Conservation (phyloP, 2,113 vertebrate species). For the Podocnemis expansa region DNA sequence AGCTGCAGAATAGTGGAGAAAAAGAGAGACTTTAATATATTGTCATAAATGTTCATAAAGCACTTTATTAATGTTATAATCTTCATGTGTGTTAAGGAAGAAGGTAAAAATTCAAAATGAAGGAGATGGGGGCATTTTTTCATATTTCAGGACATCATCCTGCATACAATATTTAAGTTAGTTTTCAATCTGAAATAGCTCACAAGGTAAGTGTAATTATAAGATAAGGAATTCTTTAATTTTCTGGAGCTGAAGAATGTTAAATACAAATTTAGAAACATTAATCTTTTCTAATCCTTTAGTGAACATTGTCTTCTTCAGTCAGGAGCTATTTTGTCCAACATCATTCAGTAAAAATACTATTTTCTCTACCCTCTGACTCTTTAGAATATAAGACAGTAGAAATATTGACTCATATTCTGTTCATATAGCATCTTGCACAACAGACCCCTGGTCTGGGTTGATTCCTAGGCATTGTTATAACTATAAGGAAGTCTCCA, state of each 20-base stretch:
- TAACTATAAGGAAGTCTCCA: background rate
- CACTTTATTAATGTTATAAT: background rate
- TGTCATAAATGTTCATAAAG: background rate
- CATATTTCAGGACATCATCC: background rate
- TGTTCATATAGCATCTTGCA: background rate
- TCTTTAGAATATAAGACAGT: background rate
- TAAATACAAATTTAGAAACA: background rate
- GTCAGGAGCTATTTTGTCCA: background rate
- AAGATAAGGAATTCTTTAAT: background rate
- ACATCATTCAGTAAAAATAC: background rate
- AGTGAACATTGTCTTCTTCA: background rate
- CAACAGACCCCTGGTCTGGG: background rate
- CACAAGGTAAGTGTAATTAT: background rate
- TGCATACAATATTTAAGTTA: background rate
- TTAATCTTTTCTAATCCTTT: background rate
- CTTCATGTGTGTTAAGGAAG: background rate
- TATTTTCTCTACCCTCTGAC: background rate
- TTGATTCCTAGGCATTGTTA: background rate
- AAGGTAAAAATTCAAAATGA: background rate
- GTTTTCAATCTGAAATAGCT: background rate
- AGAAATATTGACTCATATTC: background rate
- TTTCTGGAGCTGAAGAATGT: background rate
- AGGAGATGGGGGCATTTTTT: background rate
- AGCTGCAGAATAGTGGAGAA: background rate
- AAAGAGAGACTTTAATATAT: slow-evolving; percentile 1